Percentiles rank a stretch among this genome's conserved stretches.
Conservation (phyloP, 2,113 vertebrate species). For the Saguinus midas region DNA sequence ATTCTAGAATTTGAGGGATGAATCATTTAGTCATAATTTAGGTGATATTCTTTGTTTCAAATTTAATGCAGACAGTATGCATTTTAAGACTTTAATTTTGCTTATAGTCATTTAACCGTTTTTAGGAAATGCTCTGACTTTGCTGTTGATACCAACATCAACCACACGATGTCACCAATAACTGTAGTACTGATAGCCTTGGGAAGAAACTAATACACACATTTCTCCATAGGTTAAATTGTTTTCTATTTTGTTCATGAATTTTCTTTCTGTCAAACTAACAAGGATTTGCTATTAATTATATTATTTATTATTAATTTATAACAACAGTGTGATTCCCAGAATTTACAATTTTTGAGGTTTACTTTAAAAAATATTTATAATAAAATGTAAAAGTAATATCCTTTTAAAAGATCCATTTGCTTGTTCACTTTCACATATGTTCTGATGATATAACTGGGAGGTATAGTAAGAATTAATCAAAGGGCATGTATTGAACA, state of each 20-base stretch:
- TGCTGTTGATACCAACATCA: slow-evolving; percentile 52
- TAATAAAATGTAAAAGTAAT: background rate
- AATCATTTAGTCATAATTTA: background rate
- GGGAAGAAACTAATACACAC: background rate
- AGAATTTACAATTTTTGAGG: background rate
- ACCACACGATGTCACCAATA: slow-evolving; percentile 60
- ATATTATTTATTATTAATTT: background rate
- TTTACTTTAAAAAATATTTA: slow-evolving; percentile 15
- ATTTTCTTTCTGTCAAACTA: slow-evolving; percentile 20
- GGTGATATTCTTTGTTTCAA: background rate
- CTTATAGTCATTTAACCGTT: background rate
- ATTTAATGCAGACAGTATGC: background rate
- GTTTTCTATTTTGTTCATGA: background rate
- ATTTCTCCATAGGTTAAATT: slow-evolving; percentile 46
- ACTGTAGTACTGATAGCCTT: slow-evolving; percentile 33
- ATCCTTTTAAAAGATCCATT: background rate
- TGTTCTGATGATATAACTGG: background rate
- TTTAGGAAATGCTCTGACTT: slow-evolving; percentile 11
- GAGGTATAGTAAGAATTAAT: background rate
- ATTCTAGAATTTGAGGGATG: background rate
- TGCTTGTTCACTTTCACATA: background rate
- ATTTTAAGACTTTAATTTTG: slow-evolving; percentile 45
- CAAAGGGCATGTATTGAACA: background rate
- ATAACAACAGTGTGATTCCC: background rate
- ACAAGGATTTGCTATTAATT: background rate